Percentiles rank a stretch among this genome's conserved stretches.
Conservation (phyloP, 2,113 vertebrate species). For the Ovis aries region ARS-UI_Ramb_v3.0 NC_056055.1:135097501-135098000, state of each 20-base stretch:
- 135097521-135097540: not conserved
- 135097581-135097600: not conserved
- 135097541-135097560: not conserved
- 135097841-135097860: not conserved
- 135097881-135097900: not conserved
- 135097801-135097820: not conserved
- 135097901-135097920: not conserved
- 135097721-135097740: not conserved
- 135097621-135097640: not conserved
- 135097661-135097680: not conserved
- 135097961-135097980: conserved; percentile 15
- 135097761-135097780: not conserved
- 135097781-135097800: not conserved
- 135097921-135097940: not conserved
- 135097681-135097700: not conserved
- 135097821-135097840: not conserved
- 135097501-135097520: not conserved
- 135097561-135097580: not conserved
- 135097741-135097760: not conserved
- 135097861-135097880: not conserved
- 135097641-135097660: not conserved
- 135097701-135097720: not conserved
- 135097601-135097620: not conserved
- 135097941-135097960: conserved; percentile 2
- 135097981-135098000: not conserved